Conservation (phyloP, 2,113 vertebrate genomes). For the Onychostoma macrolepis region DNA sequence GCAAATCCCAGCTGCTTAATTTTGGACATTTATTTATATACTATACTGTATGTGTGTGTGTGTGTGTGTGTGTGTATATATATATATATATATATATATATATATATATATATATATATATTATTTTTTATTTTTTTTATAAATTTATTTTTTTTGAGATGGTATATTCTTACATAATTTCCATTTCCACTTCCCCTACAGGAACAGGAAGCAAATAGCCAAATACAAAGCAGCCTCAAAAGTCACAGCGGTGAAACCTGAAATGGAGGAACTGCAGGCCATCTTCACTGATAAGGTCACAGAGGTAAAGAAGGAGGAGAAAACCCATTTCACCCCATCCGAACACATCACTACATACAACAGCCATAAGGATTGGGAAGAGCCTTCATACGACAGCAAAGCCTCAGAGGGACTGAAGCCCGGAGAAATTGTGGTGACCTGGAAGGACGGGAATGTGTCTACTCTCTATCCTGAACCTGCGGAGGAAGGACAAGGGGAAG, state of each 20-base stretch:
- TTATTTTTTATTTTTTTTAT: too few relatives aligned
- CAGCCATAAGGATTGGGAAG: constrained; percentile 14
- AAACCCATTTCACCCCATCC: constrained; percentile 26
- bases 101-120: too few relatives aligned
- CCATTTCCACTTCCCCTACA: not conserved
- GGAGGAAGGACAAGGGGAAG: constrained; percentile 52
- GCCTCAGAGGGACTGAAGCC: constrained; percentile 46
- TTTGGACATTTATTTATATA: too few relatives aligned
- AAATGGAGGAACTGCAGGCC: constrained; percentile 35
- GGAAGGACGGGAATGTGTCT: constrained; percentile 77
- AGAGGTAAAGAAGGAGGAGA: constrained; percentile 52
- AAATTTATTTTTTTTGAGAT: too few relatives aligned
- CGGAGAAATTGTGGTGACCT: constrained; percentile 72
- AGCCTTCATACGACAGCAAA: constrained; percentile 1
- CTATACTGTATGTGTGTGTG: too few relatives aligned
- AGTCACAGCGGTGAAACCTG: not conserved
- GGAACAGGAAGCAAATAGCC: constrained; percentile 45
- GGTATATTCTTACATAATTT: not conserved
- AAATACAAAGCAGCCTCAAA: constrained; percentile 23
- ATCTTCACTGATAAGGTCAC: constrained; percentile 50
- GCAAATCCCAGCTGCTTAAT: too few relatives aligned
- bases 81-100: too few relatives aligned
- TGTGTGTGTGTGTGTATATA: too few relatives aligned
- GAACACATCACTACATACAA: not conserved
- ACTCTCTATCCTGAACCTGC: constrained; percentile 66